A percentile compares a stretch with the other conserved stretches of the same genome.
phyloP scores from a whole-genome alignment of 2,113 vertebrate species.

The Marcusenius ussheri region DNA sequence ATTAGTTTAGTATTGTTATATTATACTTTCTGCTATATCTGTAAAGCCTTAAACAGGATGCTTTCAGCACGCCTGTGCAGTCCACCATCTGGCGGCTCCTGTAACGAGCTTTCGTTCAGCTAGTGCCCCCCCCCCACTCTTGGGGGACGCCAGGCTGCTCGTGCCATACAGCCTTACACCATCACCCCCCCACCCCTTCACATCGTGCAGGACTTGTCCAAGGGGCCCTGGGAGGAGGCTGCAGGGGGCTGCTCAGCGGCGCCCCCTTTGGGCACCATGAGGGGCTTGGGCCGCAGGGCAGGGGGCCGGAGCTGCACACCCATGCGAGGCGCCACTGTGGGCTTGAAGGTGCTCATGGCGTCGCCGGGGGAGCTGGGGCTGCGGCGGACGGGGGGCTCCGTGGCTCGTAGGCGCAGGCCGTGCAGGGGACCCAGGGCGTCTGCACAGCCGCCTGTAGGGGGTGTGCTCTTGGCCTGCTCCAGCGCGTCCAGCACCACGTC shows the following conservation, averaged over 20 bases:
- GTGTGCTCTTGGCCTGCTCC: slow-evolving; percentile 77
- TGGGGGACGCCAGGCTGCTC: neutral
- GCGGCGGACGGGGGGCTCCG: slow-evolving; percentile 77
- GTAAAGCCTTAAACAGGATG: neutral
- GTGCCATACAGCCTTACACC: too few species aligned
- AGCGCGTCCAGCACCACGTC: slow-evolving; percentile 95
- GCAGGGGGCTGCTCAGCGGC: slow-evolving; percentile 68
- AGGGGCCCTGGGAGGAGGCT: slow-evolving; percentile 69
- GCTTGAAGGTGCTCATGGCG: slow-evolving; percentile 94
- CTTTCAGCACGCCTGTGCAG: neutral
- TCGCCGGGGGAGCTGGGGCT: slow-evolving; percentile 90
- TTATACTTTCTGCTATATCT: neutral
- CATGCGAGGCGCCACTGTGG: slow-evolving; percentile 84
- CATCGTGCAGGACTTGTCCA: slow-evolving; percentile 98
- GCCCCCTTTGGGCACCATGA: slow-evolving; percentile 83
- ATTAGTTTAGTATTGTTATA: neutral
- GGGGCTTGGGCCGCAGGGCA: slow-evolving; percentile 86
- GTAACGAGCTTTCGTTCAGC: neutral
- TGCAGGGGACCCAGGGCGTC: slow-evolving; percentile 84
- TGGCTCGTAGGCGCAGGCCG: slow-evolving; percentile 63
- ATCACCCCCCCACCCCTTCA: slow-evolving; percentile 43
- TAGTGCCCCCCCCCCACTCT: neutral
- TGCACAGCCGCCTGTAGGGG: slow-evolving; percentile 66
- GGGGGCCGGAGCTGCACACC: slow-evolving; percentile 93
- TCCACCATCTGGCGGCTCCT: neutral